Evolutionary conservation across 2,888 invertebrate species (phyloP).

Genomic region (Lacanobia oleracea): DNA sequence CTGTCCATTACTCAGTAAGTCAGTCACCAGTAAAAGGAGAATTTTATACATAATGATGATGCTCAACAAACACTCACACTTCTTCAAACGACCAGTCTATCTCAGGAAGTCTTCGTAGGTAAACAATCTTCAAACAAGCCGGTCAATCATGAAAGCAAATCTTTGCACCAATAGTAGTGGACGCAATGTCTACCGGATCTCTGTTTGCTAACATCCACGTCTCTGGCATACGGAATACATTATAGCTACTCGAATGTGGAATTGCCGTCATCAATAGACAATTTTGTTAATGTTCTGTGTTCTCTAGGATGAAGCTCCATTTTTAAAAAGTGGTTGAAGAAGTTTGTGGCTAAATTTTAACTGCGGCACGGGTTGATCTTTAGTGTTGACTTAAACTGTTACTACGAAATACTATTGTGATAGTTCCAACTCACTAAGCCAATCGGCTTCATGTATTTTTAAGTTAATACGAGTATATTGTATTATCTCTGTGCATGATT

Average conservation of each 20-base stretch:
- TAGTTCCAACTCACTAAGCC: too few relatives aligned
- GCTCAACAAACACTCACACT: background rate
- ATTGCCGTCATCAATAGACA: conserved; percentile 59
- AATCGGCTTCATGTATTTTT: too few relatives aligned
- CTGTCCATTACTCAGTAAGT: too few relatives aligned
- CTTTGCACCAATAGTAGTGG: conserved; percentile 45
- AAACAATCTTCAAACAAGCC: conserved; percentile 30
- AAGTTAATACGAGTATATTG: too few relatives aligned
- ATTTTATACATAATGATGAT: too few relatives aligned
- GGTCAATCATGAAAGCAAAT: conserved; percentile 45
- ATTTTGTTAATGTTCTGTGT: conserved; percentile 11
- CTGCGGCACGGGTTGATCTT: too few relatives aligned
- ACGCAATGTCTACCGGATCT: conserved; percentile 51
- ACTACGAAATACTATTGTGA: too few relatives aligned
- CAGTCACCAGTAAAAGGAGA: too few relatives aligned
- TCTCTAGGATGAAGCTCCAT: background rate
- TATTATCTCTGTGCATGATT: too few relatives aligned
- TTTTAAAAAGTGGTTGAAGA: background rate
- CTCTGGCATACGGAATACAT: conserved; percentile 61
- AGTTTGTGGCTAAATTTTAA: too few relatives aligned
- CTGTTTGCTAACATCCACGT: conserved; percentile 52
- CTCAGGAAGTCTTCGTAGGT: conserved; percentile 9
- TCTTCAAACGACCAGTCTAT: conserved; percentile 3
- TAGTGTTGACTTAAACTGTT: too few relatives aligned
- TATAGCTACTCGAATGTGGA: conserved; percentile 37